Conservation (phyloP, 2,888 invertebrate species). For the Leptopilina syphax region DNA sequence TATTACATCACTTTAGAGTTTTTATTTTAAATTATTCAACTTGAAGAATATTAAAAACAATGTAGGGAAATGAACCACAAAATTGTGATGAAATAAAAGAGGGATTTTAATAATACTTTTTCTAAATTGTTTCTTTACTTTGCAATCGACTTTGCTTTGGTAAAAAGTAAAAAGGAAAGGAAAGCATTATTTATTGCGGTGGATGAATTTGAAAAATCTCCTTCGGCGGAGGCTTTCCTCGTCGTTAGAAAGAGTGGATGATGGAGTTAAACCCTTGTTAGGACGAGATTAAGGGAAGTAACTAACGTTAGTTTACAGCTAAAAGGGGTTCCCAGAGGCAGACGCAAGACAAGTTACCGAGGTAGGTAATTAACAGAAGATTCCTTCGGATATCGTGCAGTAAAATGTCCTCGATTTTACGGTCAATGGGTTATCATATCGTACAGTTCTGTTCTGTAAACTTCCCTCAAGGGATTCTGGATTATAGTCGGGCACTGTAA, state of each 20-base stretch:
- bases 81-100: too few relatives aligned
- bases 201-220: neutral
- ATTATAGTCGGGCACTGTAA: slow-evolving; percentile 6
- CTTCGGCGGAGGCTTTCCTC: neutral
- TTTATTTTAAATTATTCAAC: neutral
- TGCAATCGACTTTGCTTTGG: too few relatives aligned
- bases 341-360: slow-evolving; percentile 45
- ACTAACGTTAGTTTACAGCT: slow-evolving; percentile 48
- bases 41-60: neutral
- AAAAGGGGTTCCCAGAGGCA: neutral
- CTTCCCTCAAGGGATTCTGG: slow-evolving; percentile 25
- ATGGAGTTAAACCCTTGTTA: slow-evolving; percentile 67
- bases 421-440: slow-evolving; percentile 29
- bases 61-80: too few relatives aligned
- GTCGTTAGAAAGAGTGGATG: slow-evolving; percentile 41
- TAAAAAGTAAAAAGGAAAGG: too few relatives aligned
- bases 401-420: slow-evolving; percentile 33
- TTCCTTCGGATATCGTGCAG: slow-evolving; percentile 20
- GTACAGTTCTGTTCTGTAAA: slow-evolving; percentile 18
- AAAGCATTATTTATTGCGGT: too few relatives aligned
- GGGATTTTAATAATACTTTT: too few relatives aligned
- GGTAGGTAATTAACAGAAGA: slow-evolving; percentile 58
- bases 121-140: too few relatives aligned
- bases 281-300: slow-evolving; percentile 66
- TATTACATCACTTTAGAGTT: neutral